Evolutionary conservation across 2,113 vertebrate genomes (phyloP).

Genomic region (Herpailurus yagouaroundi): DNA sequence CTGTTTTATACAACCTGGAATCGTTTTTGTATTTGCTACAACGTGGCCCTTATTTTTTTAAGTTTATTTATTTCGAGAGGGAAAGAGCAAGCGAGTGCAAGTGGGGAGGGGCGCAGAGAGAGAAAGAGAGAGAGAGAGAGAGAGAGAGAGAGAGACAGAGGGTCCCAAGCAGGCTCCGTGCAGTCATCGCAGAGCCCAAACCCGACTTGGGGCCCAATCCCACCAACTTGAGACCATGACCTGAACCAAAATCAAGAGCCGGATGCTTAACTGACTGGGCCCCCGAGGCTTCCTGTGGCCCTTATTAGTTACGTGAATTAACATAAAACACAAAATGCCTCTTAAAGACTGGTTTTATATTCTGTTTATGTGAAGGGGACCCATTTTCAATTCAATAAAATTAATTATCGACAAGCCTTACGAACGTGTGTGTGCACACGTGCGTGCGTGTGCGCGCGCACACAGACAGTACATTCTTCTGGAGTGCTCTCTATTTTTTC

Average conservation of each 20-base stretch:
- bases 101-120: too few relatives aligned
- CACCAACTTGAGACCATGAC: too few relatives aligned
- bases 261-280: too few relatives aligned
- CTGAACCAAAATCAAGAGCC: too few relatives aligned
- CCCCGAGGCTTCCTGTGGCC: background rate
- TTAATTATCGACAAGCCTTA: background rate
- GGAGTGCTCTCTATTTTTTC: background rate
- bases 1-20: background rate
- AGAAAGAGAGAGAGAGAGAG: too few relatives aligned
- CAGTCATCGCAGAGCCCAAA: too few relatives aligned
- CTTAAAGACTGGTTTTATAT: background rate
- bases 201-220: too few relatives aligned
- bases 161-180: too few relatives aligned
- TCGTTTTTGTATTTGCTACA: background rate
- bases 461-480: background rate
- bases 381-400: background rate
- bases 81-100: too few relatives aligned
- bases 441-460: accelerated
- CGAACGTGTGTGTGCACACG: accelerated
- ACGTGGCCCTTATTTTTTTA: background rate
- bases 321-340: background rate
- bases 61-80: too few relatives aligned
- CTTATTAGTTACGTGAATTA: background rate
- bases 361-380: background rate
- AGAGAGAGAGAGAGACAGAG: too few relatives aligned